Evolutionary conservation across 1,140 invertebrate species (phyloP).

Genomic region (Zeugodacus cucurbitae): DNA sequence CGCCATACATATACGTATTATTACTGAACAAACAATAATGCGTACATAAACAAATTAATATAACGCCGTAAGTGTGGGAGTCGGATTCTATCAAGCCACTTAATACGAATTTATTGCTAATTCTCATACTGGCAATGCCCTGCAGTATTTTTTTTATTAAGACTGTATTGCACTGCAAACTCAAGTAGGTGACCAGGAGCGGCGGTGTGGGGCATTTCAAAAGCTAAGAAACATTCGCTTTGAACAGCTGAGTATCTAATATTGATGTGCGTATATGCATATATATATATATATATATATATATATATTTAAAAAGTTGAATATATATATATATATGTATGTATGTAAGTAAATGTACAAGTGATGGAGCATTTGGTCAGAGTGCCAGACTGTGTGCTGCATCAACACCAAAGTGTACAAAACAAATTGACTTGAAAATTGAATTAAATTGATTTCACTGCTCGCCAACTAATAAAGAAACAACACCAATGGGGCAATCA

Average conservation of each 20-base stretch:
- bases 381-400: background rate
- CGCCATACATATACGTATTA: background rate
- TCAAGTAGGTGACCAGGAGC: background rate
- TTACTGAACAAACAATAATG: background rate
- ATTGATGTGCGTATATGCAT: background rate
- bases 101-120: too few species aligned
- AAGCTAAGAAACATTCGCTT: background rate
- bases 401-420: conserved; percentile 39
- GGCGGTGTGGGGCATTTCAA: background rate
- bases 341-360: background rate
- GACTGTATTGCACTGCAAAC: background rate
- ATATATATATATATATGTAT: background rate
- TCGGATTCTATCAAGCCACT: background rate
- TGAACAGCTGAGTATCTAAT: background rate
- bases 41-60: conserved; percentile 5
- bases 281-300: too few species aligned
- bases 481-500: conserved; percentile 20
- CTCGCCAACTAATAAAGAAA: conserved; percentile 46
- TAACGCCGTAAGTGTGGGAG: background rate
- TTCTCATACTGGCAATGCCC: background rate
- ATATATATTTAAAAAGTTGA: too few species aligned
- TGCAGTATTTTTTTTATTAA: background rate
- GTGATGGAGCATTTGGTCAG: background rate
- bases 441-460: conserved; percentile 50
- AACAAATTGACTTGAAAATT: conserved; percentile 59